Evolutionary conservation across 2,888 invertebrate species (phyloP).

Genomic region (Phengaris arion): DNA sequence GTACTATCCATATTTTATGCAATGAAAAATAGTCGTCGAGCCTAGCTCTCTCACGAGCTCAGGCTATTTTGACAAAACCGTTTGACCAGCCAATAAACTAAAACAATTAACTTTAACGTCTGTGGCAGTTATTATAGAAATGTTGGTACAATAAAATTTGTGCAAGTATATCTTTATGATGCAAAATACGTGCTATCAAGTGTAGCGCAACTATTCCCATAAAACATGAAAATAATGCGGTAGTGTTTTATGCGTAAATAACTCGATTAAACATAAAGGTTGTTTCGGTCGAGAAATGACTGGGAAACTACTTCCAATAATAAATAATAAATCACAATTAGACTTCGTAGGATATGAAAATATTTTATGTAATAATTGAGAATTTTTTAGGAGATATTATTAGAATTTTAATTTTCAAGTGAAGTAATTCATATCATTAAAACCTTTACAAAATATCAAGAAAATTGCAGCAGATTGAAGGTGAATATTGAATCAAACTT

Average conservation of each 20-base stretch:
- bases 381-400: too few species aligned
- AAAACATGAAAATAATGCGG: background rate
- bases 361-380: too few species aligned
- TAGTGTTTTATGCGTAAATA: background rate
- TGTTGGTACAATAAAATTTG: background rate
- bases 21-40: too few species aligned
- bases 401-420: too few species aligned
- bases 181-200: background rate
- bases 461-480: background rate
- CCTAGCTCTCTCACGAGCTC: too few species aligned
- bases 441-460: background rate
- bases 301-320: background rate
- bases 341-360: too few species aligned
- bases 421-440: background rate
- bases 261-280: background rate
- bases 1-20: too few species aligned
- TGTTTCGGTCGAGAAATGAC: background rate
- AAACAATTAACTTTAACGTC: background rate
- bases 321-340: background rate
- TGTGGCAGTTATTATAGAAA: background rate
- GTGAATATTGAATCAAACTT: conserved; percentile 18
- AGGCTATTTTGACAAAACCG: too few species aligned
- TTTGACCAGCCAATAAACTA: too few species aligned
- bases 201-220: background rate
- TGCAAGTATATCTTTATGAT: background rate